Base-by-base conservation (phyloP, 2,888 invertebrate genomes). In the Salticus scenicus region DNA sequence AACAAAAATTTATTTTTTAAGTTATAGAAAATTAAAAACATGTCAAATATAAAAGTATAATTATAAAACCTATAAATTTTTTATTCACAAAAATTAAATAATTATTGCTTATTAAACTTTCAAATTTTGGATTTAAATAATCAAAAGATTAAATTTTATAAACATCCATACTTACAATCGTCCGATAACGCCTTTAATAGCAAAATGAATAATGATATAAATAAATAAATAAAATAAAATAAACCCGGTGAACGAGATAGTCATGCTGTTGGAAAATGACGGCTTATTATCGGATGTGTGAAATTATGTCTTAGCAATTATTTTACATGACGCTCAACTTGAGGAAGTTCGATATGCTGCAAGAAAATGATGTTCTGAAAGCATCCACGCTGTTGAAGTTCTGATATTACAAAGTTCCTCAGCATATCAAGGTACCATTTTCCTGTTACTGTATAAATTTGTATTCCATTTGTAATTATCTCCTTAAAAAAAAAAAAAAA, bases 371-470 rank as follows among this genome's bases (percentile, higher is more conserved):
- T 47, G 17, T 47, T 17, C 42, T 47, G 42, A 17, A 47, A 17
- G 42, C 42, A 47, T 17, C 2, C 10, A 47, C 10, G 10, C 42
- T 47, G 42, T 47, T 47, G 42, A 47, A 47, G 42, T 47, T 72
- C 28, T 72, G 42, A 27, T 10, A 72, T 72, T 47, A 72, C 2
- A 72, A 72, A 72, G 24, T 28, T 24, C 41, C 0, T 47, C 72
- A 72, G 27, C 72, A 72, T 30, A 28, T 72, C 47, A 72, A n/a
- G 17, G 31, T 72, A 47, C 51, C 47, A 17, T 72, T 47, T 47
- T 72, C 47, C 47, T 28, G 7, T 10, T 33, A 72, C 5, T 0
- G 51, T 47, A 72, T 28, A 47, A 1, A 51, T 72, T 41, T 37
- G 72, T 27, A 72, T 72, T 42, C 72, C 51, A 47, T 41, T 42